Evolutionary conservation across 2,888 invertebrate genomes (phyloP).

Genomic region (Macrosoma leucophasiata): DNA sequence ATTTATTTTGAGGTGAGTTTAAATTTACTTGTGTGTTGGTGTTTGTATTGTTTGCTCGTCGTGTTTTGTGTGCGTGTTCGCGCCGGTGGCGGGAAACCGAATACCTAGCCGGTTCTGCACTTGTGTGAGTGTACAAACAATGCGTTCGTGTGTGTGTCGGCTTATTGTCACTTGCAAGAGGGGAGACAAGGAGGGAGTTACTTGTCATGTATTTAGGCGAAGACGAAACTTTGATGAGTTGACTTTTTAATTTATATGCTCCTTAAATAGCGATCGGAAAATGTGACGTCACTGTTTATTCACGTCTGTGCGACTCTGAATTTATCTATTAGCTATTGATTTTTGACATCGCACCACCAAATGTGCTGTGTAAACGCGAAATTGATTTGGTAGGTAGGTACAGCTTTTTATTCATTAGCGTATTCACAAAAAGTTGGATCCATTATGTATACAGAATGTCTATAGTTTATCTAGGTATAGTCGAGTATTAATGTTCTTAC

Average conservation of each 20-base stretch:
- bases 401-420: background rate
- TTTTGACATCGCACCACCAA: constrained; percentile 55
- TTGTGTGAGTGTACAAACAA: constrained; percentile 68
- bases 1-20: constrained; percentile 77
- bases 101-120: constrained; percentile 62
- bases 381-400: constrained; percentile 18
- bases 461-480: too few species aligned
- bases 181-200: constrained; percentile 67
- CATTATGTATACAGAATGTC: background rate
- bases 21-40: constrained; percentile 74
- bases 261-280: constrained; percentile 42
- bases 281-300: constrained; percentile 42
- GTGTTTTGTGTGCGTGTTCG: constrained; percentile 72
- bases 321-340: constrained; percentile 59
- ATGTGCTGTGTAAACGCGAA: constrained; percentile 48
- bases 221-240: constrained; percentile 67
- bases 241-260: constrained; percentile 66
- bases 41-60: constrained; percentile 72
- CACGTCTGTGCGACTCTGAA: constrained; percentile 39
- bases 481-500: too few species aligned
- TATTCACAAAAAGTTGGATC: constrained; percentile 1
- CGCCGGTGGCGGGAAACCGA: constrained; percentile 74
- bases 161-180: constrained; percentile 72
- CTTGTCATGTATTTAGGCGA: constrained; percentile 74
- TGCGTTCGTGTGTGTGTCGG: constrained; percentile 51